Percentiles rank a stretch among this genome's conserved stretches.
phyloP scores from a whole-genome alignment of 2,888 invertebrate genomes.

The Agonopterix subpropinquella region DNA sequence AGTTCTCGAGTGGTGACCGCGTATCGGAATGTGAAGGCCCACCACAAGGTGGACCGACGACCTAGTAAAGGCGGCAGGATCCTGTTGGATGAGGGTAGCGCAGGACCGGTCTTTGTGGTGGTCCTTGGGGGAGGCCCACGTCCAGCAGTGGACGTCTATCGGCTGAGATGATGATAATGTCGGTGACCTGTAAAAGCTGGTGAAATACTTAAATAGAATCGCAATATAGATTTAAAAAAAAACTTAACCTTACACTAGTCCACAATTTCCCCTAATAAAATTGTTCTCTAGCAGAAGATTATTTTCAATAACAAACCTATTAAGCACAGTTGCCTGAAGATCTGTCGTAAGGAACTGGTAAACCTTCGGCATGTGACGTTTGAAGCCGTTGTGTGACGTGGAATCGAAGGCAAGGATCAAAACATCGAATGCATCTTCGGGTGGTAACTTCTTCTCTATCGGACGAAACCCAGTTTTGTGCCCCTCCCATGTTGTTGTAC shows the following conservation, averaged over 20 bases:
- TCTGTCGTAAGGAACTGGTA: slow-evolving; percentile 79
- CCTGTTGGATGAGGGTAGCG: no score
- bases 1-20: no score
- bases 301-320: slow-evolving; percentile 72
- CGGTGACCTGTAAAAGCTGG: no score
- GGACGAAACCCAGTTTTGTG: slow-evolving; percentile 22
- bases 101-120: no score
- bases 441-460: slow-evolving; percentile 10
- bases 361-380: slow-evolving; percentile 83
- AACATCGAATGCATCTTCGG: slow-evolving; percentile 18
- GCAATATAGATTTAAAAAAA: no score
- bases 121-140: no score
- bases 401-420: slow-evolving; percentile 88
- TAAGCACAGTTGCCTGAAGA: slow-evolving; percentile 77
- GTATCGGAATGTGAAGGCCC: no score
- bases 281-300: neutral
- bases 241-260: neutral
- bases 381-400: slow-evolving; percentile 85
- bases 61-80: no score
- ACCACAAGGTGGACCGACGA: no score
- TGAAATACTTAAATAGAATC: no score
- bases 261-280: neutral
- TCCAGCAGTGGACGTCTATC: no score
- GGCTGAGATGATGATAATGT: no score
- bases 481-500: slow-evolving; percentile 17